Evolutionary conservation across 2,113 vertebrate genomes (phyloP), one percentile per base, ranked within the genome.

Genomic region (Limnothrissa miodon): DNA sequence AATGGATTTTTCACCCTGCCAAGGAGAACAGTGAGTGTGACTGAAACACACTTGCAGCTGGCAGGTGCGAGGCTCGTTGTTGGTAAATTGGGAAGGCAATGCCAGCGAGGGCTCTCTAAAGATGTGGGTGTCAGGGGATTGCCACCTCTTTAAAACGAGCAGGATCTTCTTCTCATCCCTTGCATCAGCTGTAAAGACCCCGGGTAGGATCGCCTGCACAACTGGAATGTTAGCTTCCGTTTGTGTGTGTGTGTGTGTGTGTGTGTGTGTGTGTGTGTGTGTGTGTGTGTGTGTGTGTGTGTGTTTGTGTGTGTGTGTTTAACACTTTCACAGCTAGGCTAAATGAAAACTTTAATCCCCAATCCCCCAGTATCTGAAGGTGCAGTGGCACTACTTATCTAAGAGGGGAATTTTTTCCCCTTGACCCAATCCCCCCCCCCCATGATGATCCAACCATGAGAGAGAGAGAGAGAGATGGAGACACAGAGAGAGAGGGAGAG

Each of bases 371-470:
- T 74, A 74, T 74, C 66, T 79, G 51, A 86, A 80, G 62, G 39
- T 66, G 74, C 78, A 21, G 45, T 44, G 79, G 80, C 44, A 5
- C 80, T 83, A 56, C 82, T 83, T 84, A 83, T 85, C 86, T 88
- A 85, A 87, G 86, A 89, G 66, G 45, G 51, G 62, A 83, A n/a
- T 45, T 78, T 79, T 80, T 89, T 45, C 82, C 78, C 84, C 87
- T 92, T 92, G 91, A 90, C 89, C 86, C 84, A 85, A 44, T 89
- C 90, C 89, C 92, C n/a, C n/a, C n/a, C n/a, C n/a, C n/a, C n/a
- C n/a, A n/a, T n/a, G n/a, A n/a, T 90, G 93, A 96, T 94, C 93
- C 91, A 87, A 48, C 83, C 10, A 2, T 79, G 59, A 29, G 59
- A n/a, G 25, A 4, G 59, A 62, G 59, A 29, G 59, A 11, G 25